These are phyloP conservation scores for Habropoda laboriosa DNA, from an alignment of 1,140 invertebrate species.

Conservation along the genomic window DNA sequence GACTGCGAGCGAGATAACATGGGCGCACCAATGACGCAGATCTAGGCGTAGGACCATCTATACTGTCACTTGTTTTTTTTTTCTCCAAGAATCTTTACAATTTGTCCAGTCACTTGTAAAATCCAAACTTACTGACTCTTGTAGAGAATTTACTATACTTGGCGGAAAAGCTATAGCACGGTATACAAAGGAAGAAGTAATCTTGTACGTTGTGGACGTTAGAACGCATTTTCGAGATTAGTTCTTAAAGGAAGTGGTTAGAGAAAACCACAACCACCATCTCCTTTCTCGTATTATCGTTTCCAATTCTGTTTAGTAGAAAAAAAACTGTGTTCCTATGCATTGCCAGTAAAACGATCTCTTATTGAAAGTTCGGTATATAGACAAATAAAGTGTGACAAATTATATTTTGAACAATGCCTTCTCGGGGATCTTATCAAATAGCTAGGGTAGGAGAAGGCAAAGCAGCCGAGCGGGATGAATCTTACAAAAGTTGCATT, in stretches of 20 bases:
- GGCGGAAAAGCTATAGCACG: no score
- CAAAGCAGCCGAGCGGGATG: constrained; percentile 50
- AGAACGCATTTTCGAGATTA: constrained; percentile 13
- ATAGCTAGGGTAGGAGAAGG: constrained; percentile 17
- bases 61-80: constrained; percentile 11
- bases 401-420: constrained; percentile 39
- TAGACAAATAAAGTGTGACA: not conserved
- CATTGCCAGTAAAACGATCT: not conserved
- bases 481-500: constrained; percentile 68
- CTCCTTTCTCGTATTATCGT: not conserved
- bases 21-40: no score
- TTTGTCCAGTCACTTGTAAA: no score
- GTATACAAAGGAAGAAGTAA: not conserved
- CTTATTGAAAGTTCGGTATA: not conserved
- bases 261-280: constrained; percentile 56
- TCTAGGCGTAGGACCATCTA: no score
- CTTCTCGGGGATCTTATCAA: constrained; percentile 55
- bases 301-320: not conserved
- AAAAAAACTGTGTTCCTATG: not conserved
- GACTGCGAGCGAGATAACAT: no score
- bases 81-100: not conserved
- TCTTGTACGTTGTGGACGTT: not conserved
- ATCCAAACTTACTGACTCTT: no score
- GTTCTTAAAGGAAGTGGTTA: constrained; percentile 60
- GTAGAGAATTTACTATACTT: no score